Conservation (phyloP, 2,888 invertebrate species). For the Linnaemya vulpina region DNA sequence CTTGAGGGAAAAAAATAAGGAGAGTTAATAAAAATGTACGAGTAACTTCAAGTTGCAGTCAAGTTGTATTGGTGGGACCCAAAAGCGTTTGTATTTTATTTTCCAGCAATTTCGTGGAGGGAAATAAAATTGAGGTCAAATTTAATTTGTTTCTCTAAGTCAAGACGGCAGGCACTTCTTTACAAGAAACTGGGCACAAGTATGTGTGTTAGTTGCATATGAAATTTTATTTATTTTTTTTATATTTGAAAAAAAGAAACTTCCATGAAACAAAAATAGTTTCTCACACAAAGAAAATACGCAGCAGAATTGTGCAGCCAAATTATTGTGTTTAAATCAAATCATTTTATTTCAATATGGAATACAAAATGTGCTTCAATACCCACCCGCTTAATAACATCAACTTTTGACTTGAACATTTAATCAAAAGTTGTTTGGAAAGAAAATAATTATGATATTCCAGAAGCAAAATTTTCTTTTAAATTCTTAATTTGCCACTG, state of each 20-base stretch:
- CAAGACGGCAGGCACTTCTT: conserved; percentile 15
- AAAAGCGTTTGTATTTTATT: conserved; percentile 27
- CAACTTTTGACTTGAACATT: too few relatives aligned
- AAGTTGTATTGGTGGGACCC: conserved; percentile 45
- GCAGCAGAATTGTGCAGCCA: neutral
- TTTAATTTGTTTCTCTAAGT: conserved; percentile 68
- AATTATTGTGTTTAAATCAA: neutral
- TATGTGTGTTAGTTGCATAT: neutral
- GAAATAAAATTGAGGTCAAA: conserved; percentile 71
- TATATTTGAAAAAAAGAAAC: conserved; percentile 12
- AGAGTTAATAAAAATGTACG: conserved; percentile 39
- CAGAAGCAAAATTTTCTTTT: too few relatives aligned
- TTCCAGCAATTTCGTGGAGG: conserved; percentile 57
- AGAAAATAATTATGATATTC: too few relatives aligned
- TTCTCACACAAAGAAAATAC: neutral
- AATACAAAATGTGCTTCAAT: neutral
- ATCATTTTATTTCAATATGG: neutral
- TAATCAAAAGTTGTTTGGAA: too few relatives aligned
- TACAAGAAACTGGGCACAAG: conserved; percentile 28
- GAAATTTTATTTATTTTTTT: conserved; percentile 3
- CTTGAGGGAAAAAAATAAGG: conserved; percentile 51
- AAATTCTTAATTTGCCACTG: too few relatives aligned
- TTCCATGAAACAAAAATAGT: conserved; percentile 19
- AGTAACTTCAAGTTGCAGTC: conserved; percentile 24
- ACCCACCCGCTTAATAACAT: too few relatives aligned